These are phyloP conservation scores for Arctopsyche grandis DNA, from an alignment of 1,140 invertebrate species.

Conservation along the genomic window DNA sequence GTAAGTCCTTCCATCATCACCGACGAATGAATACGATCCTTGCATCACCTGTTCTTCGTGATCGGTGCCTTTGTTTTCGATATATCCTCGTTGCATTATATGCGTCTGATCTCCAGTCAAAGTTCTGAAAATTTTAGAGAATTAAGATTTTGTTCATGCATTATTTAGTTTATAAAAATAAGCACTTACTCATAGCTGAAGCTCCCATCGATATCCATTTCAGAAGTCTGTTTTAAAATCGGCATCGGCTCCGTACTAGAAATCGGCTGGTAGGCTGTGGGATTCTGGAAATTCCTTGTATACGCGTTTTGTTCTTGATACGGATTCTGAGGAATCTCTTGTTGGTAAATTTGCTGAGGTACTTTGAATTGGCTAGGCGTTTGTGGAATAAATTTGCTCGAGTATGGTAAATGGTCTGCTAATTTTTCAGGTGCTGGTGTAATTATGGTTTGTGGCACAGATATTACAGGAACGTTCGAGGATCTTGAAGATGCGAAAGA, in stretches of 20 bases:
- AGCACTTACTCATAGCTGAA: conserved; percentile 65
- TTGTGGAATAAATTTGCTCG: conserved; percentile 27
- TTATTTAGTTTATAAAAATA: neutral
- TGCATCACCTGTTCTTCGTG: conserved; percentile 68
- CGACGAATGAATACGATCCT: conserved; percentile 71
- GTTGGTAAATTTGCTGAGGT: neutral
- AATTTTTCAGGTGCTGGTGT: conserved; percentile 3
- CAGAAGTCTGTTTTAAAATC: conserved; percentile 63
- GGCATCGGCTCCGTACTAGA: conserved; percentile 63
- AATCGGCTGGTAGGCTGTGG: conserved; percentile 49
- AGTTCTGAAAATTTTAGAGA: conserved; percentile 57
- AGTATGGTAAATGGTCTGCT: neutral
- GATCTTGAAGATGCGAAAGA: conserved; percentile 33
- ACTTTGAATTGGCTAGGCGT: conserved; percentile 36
- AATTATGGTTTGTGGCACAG: neutral
- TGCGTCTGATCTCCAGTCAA: conserved; percentile 66
- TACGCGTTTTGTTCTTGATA: conserved; percentile 13
- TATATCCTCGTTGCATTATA: conserved; percentile 66
- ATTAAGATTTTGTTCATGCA: neutral
- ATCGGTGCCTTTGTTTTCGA: conserved; percentile 67
- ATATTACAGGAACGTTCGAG: neutral
- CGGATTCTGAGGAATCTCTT: neutral
- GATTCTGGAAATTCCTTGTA: neutral
- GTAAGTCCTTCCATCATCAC: conserved; percentile 67
- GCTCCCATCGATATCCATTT: conserved; percentile 67